phyloP scores from a whole-genome alignment of 2,888 invertebrate genomes.

The Dorcus parallelipipedus region DNA sequence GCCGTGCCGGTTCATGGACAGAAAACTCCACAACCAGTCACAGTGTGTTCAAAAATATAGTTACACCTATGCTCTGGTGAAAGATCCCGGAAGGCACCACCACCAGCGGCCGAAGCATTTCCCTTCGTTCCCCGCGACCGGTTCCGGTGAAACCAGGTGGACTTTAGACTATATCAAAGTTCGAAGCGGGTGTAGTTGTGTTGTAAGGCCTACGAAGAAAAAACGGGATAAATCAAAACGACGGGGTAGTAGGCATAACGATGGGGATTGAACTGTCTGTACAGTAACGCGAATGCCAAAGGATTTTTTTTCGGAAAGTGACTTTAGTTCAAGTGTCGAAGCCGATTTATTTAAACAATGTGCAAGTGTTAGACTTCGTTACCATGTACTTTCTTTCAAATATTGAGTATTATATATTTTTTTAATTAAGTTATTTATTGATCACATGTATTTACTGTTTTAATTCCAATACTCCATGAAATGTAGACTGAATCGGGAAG shows the following conservation, averaged over 20 bases:
- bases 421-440: no score
- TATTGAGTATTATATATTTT: no score
- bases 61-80: slow-evolving; percentile 79
- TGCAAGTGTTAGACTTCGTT: neutral
- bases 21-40: slow-evolving; percentile 60
- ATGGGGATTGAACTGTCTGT: neutral
- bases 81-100: slow-evolving; percentile 53
- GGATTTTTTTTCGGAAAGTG: neutral
- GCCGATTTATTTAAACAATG: neutral
- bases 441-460: neutral
- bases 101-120: slow-evolving; percentile 41
- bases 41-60: slow-evolving; percentile 80
- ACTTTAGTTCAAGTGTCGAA: neutral
- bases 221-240: slow-evolving; percentile 31
- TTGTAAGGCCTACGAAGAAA: slow-evolving; percentile 61
- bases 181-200: slow-evolving; percentile 81
- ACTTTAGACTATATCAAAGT: slow-evolving; percentile 80
- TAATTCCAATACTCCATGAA: neutral
- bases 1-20: slow-evolving; percentile 72
- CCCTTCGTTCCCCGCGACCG: slow-evolving; percentile 54
- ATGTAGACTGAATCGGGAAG: neutral
- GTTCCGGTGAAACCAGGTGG: slow-evolving; percentile 54
- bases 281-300: neutral
- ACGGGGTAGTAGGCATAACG: neutral
- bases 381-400: no score